Conservation (phyloP, 2,113 vertebrate genomes). For the Uria aalge region DNA sequence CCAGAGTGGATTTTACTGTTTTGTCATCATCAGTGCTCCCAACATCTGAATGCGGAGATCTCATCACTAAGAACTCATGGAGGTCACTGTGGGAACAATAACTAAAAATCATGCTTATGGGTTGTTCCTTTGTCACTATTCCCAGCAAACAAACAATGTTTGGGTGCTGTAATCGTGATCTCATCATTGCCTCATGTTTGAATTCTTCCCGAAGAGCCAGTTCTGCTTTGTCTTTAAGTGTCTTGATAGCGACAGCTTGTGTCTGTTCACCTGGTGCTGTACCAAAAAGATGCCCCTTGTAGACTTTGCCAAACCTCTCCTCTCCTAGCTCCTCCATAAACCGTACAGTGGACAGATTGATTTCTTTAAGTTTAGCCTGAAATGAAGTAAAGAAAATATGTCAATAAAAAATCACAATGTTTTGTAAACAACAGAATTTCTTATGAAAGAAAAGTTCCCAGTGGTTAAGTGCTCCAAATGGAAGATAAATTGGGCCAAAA, state of each 20-base stretch:
- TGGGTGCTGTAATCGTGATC: slow-evolving; percentile 89
- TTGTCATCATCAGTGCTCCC: slow-evolving; percentile 93
- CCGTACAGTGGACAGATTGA: slow-evolving; percentile 87
- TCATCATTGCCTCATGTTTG: slow-evolving; percentile 88
- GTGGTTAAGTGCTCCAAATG: neutral
- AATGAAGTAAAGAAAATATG: neutral
- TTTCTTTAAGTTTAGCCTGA: slow-evolving; percentile 91
- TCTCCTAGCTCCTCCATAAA: slow-evolving; percentile 97
- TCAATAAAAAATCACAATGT: neutral
- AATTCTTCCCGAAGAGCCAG: slow-evolving; percentile 89
- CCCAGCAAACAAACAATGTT: slow-evolving; percentile 90
- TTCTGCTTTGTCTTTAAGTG: slow-evolving; percentile 93
- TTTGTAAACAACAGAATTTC: neutral
- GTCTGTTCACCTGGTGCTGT: slow-evolving; percentile 87
- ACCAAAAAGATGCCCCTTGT: slow-evolving; percentile 93
- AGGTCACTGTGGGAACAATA: slow-evolving; percentile 91
- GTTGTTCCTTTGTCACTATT: slow-evolving; percentile 91
- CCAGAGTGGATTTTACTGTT: slow-evolving; percentile 90
- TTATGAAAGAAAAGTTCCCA: neutral
- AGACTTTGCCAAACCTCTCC: slow-evolving; percentile 94
- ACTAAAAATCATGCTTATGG: slow-evolving; percentile 92
- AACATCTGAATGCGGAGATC: slow-evolving; percentile 92
- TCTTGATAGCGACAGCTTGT: slow-evolving; percentile 93
- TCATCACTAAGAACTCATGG: slow-evolving; percentile 94
- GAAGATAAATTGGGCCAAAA: neutral